A percentile compares a stretch with the other conserved stretches of the same genome.
Conservation (phyloP, 2,113 vertebrate species). For the Xerus inauris region DNA sequence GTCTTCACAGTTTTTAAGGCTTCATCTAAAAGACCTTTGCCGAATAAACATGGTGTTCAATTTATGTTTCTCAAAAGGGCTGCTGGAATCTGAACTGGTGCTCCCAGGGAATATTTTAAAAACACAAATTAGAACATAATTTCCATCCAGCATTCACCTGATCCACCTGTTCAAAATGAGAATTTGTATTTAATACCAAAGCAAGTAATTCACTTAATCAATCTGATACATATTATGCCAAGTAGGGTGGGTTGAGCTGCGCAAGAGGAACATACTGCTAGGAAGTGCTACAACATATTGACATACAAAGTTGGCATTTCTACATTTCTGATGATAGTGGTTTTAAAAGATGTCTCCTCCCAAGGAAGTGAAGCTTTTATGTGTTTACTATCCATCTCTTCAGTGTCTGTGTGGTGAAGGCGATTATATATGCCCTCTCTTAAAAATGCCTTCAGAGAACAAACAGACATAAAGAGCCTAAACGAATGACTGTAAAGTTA, state of each 20-base stretch:
- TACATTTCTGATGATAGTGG: not conserved
- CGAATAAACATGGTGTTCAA: slow-evolving; percentile 73
- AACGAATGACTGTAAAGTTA: not conserved
- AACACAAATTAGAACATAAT: slow-evolving; percentile 3
- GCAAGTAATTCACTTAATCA: not conserved
- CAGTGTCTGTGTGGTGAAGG: not conserved
- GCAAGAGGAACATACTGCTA: not conserved
- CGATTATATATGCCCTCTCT: not conserved
- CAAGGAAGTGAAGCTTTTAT: not conserved
- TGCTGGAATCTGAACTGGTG: slow-evolving; percentile 49
- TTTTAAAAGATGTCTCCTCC: not conserved
- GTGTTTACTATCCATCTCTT: not conserved
- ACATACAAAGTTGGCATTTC: not conserved
- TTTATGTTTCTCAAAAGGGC: slow-evolving; percentile 53
- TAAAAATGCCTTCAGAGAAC: slow-evolving; percentile 10
- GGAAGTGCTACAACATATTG: not conserved
- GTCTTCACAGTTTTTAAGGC: slow-evolving; percentile 51
- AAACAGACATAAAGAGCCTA: not conserved
- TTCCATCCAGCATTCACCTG: not conserved
- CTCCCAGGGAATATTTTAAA: slow-evolving; percentile 47
- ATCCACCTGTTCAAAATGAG: not conserved
- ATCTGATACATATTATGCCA: not conserved
- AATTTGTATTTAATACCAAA: slow-evolving; percentile 46
- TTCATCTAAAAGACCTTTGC: slow-evolving; percentile 66
- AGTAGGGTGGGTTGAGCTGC: not conserved